Evolutionary conservation across 2,888 invertebrate genomes (phyloP), one percentile per base, ranked within the genome.

Genomic region (Nemurella pictetii): DNA sequence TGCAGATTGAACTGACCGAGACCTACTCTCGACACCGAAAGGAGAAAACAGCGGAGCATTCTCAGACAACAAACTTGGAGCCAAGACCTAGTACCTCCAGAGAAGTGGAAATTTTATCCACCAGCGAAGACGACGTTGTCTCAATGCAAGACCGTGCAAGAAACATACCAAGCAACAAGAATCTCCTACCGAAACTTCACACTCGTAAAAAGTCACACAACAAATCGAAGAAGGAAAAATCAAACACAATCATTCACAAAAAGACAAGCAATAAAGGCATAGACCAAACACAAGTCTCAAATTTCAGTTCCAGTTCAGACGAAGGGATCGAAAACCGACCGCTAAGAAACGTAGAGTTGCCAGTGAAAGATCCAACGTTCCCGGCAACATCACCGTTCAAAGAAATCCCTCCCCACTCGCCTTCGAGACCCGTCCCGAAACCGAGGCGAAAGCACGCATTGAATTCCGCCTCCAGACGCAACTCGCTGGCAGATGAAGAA

Each of bases 391-490:
- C 78, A 28, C 78, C 78, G 0, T 30, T n/a, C 5, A 28, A 30
- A 29, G 78, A 78, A 9, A 75, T 75, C 9, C 28, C 75, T 26
- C 75, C 75, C 15, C 28, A n/a, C 4, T 7, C 78, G 5, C 7
- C 30, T 4, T 28, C n/a, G n/a, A 28, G n/a, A 78, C 78, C 78
- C n/a, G 78, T 85, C 0, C 85, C 85, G 72, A 32, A 84, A 20
- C 86, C 86, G 0, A 83, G 86, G 55, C 74, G 29, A 27, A 83
- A 72, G 36, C 82, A 26, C 32, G n/a, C 20, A n/a, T 73, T 28
- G 20, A n/a, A 32, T 27, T 0, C 4, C n/a, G 28, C 15, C 4
- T 25, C 74, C 5, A 26, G 3, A 5, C 25, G 36, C 35, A 29
- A 80, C 35, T 73, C 12, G 26, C 29, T 26, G 25, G 30, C 83